These are phyloP conservation scores for Phoxinus phoxinus DNA, from an alignment of 2,113 vertebrate genomes.

Conservation along the genomic window DNA sequence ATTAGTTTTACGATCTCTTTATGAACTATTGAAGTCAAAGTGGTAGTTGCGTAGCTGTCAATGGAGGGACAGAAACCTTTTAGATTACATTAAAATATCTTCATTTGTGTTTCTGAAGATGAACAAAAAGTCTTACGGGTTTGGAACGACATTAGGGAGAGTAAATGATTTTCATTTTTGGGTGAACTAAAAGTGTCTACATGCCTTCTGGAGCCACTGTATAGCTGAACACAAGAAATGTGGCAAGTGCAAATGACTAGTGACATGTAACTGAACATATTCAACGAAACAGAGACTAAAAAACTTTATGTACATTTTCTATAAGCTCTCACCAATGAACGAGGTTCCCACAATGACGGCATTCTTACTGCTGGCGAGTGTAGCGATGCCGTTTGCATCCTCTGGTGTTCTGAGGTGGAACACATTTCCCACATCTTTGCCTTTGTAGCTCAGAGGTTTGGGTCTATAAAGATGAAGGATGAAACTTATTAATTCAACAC, in stretches of 20 bases:
- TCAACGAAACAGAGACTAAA: neutral
- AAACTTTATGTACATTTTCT: neutral
- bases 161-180: too few species aligned
- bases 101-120: too few species aligned
- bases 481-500: neutral
- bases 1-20: too few species aligned
- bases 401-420: slow-evolving; percentile 90
- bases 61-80: too few species aligned
- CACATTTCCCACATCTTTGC: slow-evolving; percentile 90
- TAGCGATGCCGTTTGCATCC: slow-evolving; percentile 90
- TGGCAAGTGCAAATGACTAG: too few species aligned
- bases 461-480: slow-evolving; percentile 75
- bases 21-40: too few species aligned
- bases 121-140: too few species aligned
- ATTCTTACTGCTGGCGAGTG: slow-evolving; percentile 89
- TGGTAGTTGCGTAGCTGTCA: too few species aligned
- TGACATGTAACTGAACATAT: neutral
- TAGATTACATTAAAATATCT: too few species aligned
- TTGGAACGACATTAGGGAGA: too few species aligned
- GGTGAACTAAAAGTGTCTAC: neutral
- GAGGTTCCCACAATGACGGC: slow-evolving; percentile 94
- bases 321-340: slow-evolving; percentile 85
- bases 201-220: neutral
- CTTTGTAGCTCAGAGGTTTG: slow-evolving; percentile 91
- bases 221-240: too few species aligned